phyloP scores from a whole-genome alignment of 1,140 invertebrate species.

The Tetramorium simillimum region DNA sequence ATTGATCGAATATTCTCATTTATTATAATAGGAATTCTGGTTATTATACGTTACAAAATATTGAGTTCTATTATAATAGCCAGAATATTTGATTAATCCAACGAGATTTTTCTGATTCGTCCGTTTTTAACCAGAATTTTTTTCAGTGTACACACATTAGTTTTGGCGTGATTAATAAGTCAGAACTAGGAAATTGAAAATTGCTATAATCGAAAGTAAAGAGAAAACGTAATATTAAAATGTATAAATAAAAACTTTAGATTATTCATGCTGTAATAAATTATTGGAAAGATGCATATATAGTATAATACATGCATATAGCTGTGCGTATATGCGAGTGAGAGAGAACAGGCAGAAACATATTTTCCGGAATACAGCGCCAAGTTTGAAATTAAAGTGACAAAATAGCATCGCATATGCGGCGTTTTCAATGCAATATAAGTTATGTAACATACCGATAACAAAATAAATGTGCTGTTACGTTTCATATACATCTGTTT shows the following conservation, averaged over 20 bases:
- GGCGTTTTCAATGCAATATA: neutral
- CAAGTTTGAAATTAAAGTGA: constrained; percentile 21
- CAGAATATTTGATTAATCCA: too few relatives aligned
- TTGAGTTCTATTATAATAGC: too few relatives aligned
- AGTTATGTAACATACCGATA: constrained; percentile 17
- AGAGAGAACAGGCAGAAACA: neutral
- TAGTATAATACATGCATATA: neutral
- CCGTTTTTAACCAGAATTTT: too few relatives aligned
- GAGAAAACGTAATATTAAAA: neutral
- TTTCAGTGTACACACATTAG: neutral
- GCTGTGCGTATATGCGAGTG: neutral
- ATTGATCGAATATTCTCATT: too few relatives aligned
- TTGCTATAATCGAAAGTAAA: neutral
- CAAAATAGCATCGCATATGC: neutral
- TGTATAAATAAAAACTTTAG: neutral
- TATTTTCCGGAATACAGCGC: constrained; percentile 1
- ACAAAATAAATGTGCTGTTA: constrained; percentile 30
- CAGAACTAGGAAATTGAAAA: neutral
- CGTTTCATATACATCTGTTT: neutral
- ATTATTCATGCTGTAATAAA: constrained; percentile 4
- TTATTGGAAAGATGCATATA: neutral
- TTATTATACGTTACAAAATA: too few relatives aligned
- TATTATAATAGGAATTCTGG: too few relatives aligned
- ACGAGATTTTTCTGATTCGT: too few relatives aligned
- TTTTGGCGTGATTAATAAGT: neutral